Conservation (phyloP, 2,113 vertebrate genomes). For the Hassar affinis region DNA sequence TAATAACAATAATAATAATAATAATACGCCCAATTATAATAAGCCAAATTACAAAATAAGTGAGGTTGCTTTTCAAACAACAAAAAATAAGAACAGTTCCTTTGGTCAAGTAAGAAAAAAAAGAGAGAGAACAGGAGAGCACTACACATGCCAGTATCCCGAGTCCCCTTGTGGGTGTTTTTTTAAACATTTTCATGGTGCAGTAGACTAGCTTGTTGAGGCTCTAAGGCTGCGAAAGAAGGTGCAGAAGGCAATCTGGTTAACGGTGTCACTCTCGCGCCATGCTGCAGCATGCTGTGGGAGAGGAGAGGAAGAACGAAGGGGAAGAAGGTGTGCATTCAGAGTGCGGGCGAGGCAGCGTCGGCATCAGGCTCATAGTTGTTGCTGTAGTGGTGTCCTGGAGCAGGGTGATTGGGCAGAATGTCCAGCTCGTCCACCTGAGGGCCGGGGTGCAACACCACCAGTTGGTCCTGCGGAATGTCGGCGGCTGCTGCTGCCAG, state of each 20-base stretch:
- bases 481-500: constrained; percentile 91
- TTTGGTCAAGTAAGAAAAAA: constrained; percentile 77
- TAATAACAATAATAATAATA: constrained; percentile 62
- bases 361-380: constrained; percentile 87
- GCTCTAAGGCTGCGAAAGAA: constrained; percentile 79
- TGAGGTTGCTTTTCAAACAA: constrained; percentile 63
- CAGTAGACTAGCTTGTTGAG: constrained; percentile 71
- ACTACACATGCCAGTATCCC: constrained; percentile 61
- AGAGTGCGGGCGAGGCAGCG: constrained; percentile 83
- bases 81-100: constrained; percentile 70
- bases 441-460: constrained; percentile 92
- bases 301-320: constrained; percentile 32
- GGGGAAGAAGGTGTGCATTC: constrained; percentile 55
- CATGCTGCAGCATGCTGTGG: constrained; percentile 76
- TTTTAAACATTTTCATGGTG: constrained; percentile 50
- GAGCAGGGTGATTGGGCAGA: constrained; percentile 83
- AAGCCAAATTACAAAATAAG: constrained; percentile 57
- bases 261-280: constrained; percentile 71
- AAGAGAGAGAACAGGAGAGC: constrained; percentile 49
- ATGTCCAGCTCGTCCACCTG: constrained; percentile 97
- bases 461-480: constrained; percentile 96
- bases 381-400: constrained; percentile 75
- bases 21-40: constrained; percentile 56
- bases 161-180: constrained; percentile 40
- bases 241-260: constrained; percentile 79